Percentiles rank a stretch among this genome's conserved stretches.
Conservation (phyloP, 2,113 vertebrate genomes). For the Apteryx owenii region DNA sequence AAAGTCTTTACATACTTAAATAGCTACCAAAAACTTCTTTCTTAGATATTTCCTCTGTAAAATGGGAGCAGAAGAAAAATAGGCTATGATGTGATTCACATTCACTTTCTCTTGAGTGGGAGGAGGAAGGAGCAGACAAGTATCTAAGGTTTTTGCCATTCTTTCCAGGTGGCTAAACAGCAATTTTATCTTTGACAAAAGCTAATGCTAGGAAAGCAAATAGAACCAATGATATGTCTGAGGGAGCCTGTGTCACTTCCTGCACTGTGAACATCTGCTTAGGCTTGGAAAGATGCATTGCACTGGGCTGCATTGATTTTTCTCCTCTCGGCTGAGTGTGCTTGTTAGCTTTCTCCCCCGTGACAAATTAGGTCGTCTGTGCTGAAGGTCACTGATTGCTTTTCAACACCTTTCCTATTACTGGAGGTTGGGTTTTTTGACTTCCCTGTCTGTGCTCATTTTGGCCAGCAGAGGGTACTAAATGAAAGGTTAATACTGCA, state of each 20-base stretch:
- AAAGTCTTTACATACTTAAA: neutral
- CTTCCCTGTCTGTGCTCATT: neutral
- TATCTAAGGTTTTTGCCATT: neutral
- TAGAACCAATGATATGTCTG: neutral
- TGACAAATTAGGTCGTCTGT: neutral
- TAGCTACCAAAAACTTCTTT: neutral
- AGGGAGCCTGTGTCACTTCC: neutral
- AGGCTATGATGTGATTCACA: neutral
- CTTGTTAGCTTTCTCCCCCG: neutral
- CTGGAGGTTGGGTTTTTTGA: neutral
- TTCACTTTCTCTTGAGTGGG: neutral
- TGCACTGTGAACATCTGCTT: neutral
- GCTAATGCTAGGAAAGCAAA: neutral
- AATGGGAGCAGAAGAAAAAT: neutral
- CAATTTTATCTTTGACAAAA: conserved; percentile 18
- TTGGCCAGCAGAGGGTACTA: conserved; percentile 61
- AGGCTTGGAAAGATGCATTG: neutral
- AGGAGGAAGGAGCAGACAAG: neutral
- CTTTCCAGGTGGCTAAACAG: conserved; percentile 27
- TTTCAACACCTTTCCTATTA: neutral
- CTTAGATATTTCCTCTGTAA: neutral
- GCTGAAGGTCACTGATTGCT: neutral
- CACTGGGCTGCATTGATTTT: neutral
- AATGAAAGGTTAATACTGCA: conserved; percentile 26
- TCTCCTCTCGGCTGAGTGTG: neutral